Conservation (phyloP, 2,113 vertebrate species). For the Potamarius usumacintae region DNA sequence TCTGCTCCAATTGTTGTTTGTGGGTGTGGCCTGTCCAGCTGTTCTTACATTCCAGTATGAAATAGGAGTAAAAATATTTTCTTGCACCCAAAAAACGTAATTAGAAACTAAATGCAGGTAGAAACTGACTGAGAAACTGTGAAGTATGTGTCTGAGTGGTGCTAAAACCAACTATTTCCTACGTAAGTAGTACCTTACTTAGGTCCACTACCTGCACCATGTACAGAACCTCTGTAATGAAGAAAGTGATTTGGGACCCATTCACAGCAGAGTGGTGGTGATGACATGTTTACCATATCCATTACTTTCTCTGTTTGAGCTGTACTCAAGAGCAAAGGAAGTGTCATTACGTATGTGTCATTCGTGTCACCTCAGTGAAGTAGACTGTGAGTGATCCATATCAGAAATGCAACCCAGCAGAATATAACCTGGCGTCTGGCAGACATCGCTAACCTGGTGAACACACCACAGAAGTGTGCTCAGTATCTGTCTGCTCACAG, state of each 20-base stretch:
- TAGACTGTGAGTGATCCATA: not conserved
- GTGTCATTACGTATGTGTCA: not conserved
- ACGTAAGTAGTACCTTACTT: not conserved
- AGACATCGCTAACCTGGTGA: not conserved
- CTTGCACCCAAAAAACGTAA: not conserved
- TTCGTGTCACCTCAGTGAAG: not conserved
- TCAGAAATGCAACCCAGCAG: conserved; percentile 2
- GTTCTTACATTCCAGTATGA: not conserved
- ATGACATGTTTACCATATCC: not conserved
- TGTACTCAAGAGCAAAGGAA: not conserved
- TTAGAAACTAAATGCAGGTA: not conserved
- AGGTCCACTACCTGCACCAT: not conserved
- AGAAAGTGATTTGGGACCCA: not conserved
- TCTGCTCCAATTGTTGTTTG: not conserved
- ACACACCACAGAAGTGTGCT: not conserved
- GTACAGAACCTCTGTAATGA: not conserved
- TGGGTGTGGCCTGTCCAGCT: not conserved
- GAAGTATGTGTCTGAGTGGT: not conserved
- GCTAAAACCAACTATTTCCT: not conserved
- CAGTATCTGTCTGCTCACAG: not conserved
- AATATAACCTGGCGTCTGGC: conserved; percentile 13
- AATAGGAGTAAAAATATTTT: not conserved
- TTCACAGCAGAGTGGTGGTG: not conserved
- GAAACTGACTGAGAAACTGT: not conserved
- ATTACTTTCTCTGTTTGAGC: not conserved